Evolutionary conservation across 92 coral and sea anemone genomes (phyloP), one percentile per base, ranked within the genome.

Genomic region (Palythoa grandiflora): DNA sequence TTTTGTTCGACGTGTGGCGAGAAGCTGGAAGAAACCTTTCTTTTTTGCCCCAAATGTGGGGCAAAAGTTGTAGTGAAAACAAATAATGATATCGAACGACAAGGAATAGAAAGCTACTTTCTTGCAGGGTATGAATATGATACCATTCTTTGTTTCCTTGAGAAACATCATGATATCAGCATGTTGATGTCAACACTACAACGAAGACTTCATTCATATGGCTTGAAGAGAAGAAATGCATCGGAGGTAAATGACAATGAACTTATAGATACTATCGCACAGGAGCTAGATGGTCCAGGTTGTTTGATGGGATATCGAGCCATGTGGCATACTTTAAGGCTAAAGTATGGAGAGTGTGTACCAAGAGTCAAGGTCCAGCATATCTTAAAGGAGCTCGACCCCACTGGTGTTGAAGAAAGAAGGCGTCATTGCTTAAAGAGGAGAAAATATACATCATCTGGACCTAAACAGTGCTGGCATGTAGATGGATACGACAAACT

Each of bases 401-500:
- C 84, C 15, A 70, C 13, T 51, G 87, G 90, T 6, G 28, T 77
- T 28, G 28, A 28, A 28, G 28, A 28, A 28, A 28, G 28, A 28
- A 28, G 28, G 28, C 28, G 28, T 28, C 90, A 79, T 53, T 20
- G 71, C 59, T 54, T 88, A 66, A 88, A 76, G 77, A 61, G 89
- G 51, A 87, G 89, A 28, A 63, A 48, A 15, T 76, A 77, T 65
- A 87, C 71, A 16, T 77, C 89, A 73, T 70, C 37, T 39, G 89
- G 89, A 44, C 89, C 89, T 36, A 87, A 76, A 21, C 75, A 88
- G 38, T 79, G 90, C 76, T 88, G 90, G 90, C 87, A 88, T 73
- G 87, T 88, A 20, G 90, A 88, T 79, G 91, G 87, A n/a, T 28
- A 28, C 28, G 28, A 28, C 28, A 28, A 28, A 28, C 28, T 28